Evolutionary conservation across 2,888 invertebrate genomes (phyloP).

Genomic region (Carpatolechia fugitivella): DNA sequence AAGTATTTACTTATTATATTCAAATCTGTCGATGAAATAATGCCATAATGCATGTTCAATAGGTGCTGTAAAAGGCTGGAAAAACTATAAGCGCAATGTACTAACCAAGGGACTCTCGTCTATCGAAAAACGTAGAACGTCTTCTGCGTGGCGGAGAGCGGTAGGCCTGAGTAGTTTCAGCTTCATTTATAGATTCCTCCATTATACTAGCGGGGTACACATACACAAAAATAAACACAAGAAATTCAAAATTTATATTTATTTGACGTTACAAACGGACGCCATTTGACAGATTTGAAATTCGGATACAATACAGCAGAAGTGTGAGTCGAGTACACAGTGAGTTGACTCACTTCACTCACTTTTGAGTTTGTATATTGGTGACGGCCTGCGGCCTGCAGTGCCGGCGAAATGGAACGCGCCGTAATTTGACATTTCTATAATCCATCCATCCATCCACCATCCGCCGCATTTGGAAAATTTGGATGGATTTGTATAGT

Average conservation of each 20-base stretch:
- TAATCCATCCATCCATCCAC: neutral
- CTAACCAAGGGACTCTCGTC: slow-evolving; percentile 60
- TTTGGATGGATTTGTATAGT: neutral
- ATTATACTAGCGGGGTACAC: slow-evolving; percentile 31
- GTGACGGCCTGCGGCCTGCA: no score
- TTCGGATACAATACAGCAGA: no score
- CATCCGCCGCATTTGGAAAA: slow-evolving; percentile 6
- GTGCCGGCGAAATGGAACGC: neutral
- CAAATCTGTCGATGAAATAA: no score
- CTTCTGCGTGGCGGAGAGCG: slow-evolving; percentile 63
- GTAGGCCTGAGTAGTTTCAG: slow-evolving; percentile 49
- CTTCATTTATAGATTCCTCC: slow-evolving; percentile 54
- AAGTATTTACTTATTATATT: no score
- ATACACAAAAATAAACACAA: slow-evolving; percentile 15
- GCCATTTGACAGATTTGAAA: slow-evolving; percentile 18
- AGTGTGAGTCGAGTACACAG: no score
- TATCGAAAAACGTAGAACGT: slow-evolving; percentile 68
- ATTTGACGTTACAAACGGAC: slow-evolving; percentile 43
- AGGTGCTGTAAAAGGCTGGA: no score
- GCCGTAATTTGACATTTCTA: slow-evolving; percentile 10
- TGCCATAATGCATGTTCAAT: no score
- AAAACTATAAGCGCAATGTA: no score
- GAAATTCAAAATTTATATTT: slow-evolving; percentile 33
- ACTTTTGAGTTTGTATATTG: no score
- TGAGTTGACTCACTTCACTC: neutral